Conservation (phyloP, 2,888 invertebrate species). For the Dasysyrphus albostriatus region DNA sequence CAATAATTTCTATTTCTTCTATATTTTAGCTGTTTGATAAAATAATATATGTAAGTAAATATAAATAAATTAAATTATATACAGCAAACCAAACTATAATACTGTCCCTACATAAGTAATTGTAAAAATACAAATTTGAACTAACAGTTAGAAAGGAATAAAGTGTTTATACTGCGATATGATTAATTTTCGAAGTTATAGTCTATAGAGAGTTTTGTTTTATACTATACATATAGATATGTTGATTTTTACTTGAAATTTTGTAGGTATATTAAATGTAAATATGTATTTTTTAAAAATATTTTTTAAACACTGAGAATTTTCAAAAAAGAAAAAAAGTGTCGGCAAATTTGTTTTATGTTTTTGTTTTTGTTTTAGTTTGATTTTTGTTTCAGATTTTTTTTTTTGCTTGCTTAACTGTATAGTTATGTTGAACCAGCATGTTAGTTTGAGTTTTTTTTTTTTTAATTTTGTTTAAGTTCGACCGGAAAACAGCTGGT, state of each 20-base stretch:
- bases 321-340: slow-evolving; percentile 39
- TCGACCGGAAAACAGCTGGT: slow-evolving; percentile 88
- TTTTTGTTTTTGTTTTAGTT: slow-evolving; percentile 26
- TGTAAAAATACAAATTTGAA: background rate
- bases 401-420: slow-evolving; percentile 21
- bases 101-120: background rate
- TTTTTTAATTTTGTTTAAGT: slow-evolving; percentile 83
- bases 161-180: slow-evolving; percentile 11
- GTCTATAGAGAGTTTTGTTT: slow-evolving; percentile 9
- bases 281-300: slow-evolving; percentile 2
- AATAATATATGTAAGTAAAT: background rate
- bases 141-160: background rate
- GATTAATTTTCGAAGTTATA: slow-evolving; percentile 1
- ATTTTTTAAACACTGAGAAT: slow-evolving; percentile 51
- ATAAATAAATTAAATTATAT: no score
- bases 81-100: background rate
- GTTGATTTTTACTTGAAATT: slow-evolving; percentile 12
- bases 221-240: slow-evolving; percentile 16
- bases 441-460: slow-evolving; percentile 63
- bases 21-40: background rate
- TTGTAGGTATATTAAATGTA: slow-evolving; percentile 40
- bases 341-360: slow-evolving; percentile 42
- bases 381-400: slow-evolving; percentile 25
- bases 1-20: background rate
- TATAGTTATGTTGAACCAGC: slow-evolving; percentile 67